Conservation (phyloP, 2,888 invertebrate species). For the Ectemnius cavifrons region DNA sequence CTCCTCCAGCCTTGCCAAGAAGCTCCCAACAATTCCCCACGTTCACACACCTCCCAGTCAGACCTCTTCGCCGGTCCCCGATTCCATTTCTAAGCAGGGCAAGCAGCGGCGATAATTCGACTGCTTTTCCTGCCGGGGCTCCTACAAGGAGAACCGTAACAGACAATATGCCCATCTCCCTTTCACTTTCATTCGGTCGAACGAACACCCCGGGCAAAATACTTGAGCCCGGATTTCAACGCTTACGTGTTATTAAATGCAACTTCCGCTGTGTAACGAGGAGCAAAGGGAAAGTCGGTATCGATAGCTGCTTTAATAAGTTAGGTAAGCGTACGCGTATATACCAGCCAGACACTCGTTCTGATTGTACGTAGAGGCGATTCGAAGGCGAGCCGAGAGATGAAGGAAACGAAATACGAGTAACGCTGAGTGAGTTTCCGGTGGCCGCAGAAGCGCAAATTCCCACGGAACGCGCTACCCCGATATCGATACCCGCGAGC, state of each 20-base stretch:
- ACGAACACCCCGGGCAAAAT: too few species aligned
- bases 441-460: slow-evolving; percentile 4
- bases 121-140: not conserved
- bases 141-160: too few species aligned
- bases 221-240: not conserved
- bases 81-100: too few species aligned
- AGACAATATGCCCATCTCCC: too few species aligned
- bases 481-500: slow-evolving; percentile 28
- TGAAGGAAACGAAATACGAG: slow-evolving; percentile 22
- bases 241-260: not conserved
- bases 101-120: slow-evolving; percentile 33
- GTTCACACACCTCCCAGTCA: too few species aligned
- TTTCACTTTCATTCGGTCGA: too few species aligned
- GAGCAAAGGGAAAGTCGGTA: not conserved
- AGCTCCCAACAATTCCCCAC: not conserved
- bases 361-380: slow-evolving; percentile 26
- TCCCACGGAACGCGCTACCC: slow-evolving; percentile 7
- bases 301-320: too few species aligned
- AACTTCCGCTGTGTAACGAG: not conserved
- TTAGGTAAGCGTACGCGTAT: too few species aligned
- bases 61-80: too few species aligned
- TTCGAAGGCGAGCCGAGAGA: slow-evolving; percentile 18
- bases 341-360: slow-evolving; percentile 9
- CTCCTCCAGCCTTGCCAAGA: not conserved
- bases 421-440: not conserved